Evolutionary conservation across 2,113 vertebrate genomes (phyloP).

Genomic region (Pangasianodon gigas): DNA sequence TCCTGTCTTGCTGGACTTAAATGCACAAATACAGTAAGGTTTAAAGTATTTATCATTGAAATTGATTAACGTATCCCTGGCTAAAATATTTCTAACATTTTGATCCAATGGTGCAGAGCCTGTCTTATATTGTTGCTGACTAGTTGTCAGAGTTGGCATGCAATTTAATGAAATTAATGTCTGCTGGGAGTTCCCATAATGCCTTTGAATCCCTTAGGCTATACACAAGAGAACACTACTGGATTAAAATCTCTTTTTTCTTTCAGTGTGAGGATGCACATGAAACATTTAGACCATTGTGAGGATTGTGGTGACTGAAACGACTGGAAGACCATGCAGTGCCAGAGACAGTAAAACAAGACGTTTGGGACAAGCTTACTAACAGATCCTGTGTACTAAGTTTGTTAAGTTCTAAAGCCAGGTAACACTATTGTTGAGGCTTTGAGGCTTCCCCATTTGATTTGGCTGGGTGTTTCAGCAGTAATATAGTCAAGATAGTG

Average conservation of each 20-base stretch:
- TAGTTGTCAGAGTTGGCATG: neutral
- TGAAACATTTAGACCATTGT: neutral
- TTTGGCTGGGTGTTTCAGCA: slow-evolving; percentile 63
- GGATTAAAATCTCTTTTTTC: neutral
- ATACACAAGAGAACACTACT: neutral
- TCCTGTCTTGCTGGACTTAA: neutral
- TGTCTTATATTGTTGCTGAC: neutral
- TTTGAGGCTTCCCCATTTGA: slow-evolving; percentile 68
- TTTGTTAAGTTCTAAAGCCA: slow-evolving; percentile 65
- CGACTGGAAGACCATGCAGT: neutral
- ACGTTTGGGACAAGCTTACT: slow-evolving; percentile 54
- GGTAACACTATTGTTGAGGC: slow-evolving; percentile 41
- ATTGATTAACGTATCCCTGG: neutral
- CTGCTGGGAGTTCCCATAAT: neutral
- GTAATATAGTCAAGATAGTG: slow-evolving; percentile 70
- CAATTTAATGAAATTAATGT: neutral
- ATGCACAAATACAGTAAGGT: neutral
- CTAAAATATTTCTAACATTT: neutral
- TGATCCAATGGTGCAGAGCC: neutral
- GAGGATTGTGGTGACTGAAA: neutral
- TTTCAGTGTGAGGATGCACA: neutral
- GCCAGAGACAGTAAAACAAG: slow-evolving; percentile 41
- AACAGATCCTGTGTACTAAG: slow-evolving; percentile 66
- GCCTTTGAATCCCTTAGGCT: neutral
- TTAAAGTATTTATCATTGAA: neutral